phyloP scores from a whole-genome alignment of 2,888 invertebrate species.

The Euproctis similis region DNA sequence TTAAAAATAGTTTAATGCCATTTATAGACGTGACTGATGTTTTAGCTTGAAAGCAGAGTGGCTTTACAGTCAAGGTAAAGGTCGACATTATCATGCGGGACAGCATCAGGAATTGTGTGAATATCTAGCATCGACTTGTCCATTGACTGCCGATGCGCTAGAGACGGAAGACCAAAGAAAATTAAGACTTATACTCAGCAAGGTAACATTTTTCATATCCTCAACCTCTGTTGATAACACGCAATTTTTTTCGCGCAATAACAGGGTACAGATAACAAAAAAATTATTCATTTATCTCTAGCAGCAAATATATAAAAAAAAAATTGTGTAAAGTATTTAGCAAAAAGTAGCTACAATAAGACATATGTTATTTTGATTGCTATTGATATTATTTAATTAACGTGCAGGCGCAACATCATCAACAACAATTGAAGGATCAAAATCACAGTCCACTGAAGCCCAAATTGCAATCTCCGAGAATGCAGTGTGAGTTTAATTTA shows the following conservation, averaged over 20 bases:
- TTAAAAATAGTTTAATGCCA: too few species aligned
- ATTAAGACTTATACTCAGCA: constrained; percentile 87
- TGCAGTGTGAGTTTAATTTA: constrained; percentile 63
- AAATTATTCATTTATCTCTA: too few species aligned
- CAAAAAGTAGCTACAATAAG: too few species aligned
- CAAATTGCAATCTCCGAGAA: constrained; percentile 64
- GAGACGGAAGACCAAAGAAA: constrained; percentile 93
- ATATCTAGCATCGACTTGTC: constrained; percentile 89
- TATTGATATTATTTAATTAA: too few species aligned
- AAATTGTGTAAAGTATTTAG: too few species aligned
- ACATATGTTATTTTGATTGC: too few species aligned
- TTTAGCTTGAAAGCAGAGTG: constrained; percentile 93
- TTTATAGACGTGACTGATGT: too few species aligned
- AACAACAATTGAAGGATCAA: constrained; percentile 86
- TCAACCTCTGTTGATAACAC: too few species aligned
- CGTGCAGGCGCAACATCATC: constrained; percentile 87
- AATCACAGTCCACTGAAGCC: constrained; percentile 65
- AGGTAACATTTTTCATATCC: too few species aligned
- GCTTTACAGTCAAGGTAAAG: constrained; percentile 96
- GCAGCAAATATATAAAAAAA: too few species aligned
- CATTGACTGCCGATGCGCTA: constrained; percentile 85
- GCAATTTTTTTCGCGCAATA: not conserved
- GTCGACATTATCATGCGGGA: constrained; percentile 89
- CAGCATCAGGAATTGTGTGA: constrained; percentile 88
- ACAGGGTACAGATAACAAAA: too few species aligned